These are phyloP conservation scores for Dermatophagoides farinae DNA, from an alignment of 1,140 invertebrate genomes.

Conservation along the genomic window DNA sequence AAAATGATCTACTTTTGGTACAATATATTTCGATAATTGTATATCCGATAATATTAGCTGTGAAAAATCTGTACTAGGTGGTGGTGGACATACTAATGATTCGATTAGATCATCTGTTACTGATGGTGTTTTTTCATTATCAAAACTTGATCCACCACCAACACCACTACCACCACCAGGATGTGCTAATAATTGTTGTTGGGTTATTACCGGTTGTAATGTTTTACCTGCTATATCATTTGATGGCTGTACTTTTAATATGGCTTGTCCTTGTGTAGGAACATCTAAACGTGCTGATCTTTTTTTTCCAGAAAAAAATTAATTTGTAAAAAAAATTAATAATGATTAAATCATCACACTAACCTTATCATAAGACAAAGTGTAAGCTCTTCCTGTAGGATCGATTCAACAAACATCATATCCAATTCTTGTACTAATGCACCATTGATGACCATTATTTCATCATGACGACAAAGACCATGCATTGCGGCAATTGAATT, in stretches of 20 bases:
- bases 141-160: too few relatives aligned
- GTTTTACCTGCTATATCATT: neutral
- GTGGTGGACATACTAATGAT: constrained; percentile 68
- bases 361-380: constrained; percentile 94
- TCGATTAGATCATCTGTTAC: constrained; percentile 75
- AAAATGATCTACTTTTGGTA: constrained; percentile 33
- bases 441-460: constrained; percentile 96
- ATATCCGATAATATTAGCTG: constrained; percentile 64
- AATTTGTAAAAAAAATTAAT: too few relatives aligned
- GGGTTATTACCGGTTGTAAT: too few relatives aligned
- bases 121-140: constrained; percentile 32
- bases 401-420: constrained; percentile 95
- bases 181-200: too few relatives aligned
- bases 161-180: neutral
- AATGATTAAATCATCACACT: constrained; percentile 23
- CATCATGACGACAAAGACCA: constrained; percentile 86
- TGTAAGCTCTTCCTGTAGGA: constrained; percentile 77
- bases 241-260: neutral
- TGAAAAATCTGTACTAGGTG: constrained; percentile 65
- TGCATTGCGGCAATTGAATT: constrained; percentile 83
- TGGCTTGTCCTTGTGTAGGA: neutral
- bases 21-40: constrained; percentile 83
- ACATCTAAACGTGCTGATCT: constrained; percentile 1
- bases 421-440: constrained; percentile 90
- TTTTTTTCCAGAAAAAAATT: too few relatives aligned